These are phyloP conservation scores for Hybognathus amarus DNA, from an alignment of 2,797 vertebrate genomes.

Conservation along the genomic window DNA sequence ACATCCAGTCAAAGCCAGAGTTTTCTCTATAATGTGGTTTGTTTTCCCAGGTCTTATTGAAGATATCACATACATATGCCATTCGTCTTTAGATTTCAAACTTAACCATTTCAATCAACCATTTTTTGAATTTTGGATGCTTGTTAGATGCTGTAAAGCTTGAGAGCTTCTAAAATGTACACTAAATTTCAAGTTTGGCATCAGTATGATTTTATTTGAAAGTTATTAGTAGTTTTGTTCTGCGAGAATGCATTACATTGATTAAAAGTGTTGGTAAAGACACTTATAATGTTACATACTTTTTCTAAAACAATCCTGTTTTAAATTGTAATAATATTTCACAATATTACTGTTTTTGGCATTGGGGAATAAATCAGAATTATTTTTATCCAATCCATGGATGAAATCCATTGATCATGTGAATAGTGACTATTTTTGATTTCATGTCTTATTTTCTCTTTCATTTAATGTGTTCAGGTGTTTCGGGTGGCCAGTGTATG, in stretches of 20 bases:
- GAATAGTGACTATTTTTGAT: neutral
- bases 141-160: neutral
- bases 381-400: neutral
- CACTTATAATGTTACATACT: neutral
- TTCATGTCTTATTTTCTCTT: neutral
- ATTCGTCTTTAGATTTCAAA: constrained; percentile 13
- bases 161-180: neutral
- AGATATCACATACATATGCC: constrained; percentile 14
- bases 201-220: neutral
- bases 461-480: constrained; percentile 76
- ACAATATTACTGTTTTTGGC: neutral
- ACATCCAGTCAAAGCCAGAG: constrained; percentile 11
- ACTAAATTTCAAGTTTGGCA: neutral
- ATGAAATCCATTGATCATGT: neutral
- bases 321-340: neutral
- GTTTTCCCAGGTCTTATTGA: constrained; percentile 6
- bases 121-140: neutral
- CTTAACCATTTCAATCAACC: constrained; percentile 2
- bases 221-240: neutral
- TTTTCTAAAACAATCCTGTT: neutral
- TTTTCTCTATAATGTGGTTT: constrained; percentile 18
- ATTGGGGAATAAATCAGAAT: neutral
- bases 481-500: constrained; percentile 94
- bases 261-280: neutral
- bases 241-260: neutral